These are phyloP conservation scores for Hirundo rustica DNA, from an alignment of 2,797 vertebrate genomes.

Conservation along the genomic window DNA sequence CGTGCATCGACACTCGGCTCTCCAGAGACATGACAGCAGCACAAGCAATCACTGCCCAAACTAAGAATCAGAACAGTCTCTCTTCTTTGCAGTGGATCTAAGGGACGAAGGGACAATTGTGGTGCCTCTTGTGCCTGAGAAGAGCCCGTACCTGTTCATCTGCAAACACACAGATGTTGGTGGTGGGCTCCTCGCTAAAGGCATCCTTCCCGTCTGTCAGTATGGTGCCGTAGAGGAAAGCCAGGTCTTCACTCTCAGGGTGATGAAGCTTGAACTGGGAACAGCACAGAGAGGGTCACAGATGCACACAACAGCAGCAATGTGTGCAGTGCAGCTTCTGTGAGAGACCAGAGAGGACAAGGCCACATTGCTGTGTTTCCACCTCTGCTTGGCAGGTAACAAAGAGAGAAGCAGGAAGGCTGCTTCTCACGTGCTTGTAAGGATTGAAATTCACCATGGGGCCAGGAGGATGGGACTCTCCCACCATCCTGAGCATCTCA, in stretches of 20 bases:
- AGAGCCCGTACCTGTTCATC: constrained; percentile 87
- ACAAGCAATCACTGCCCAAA: not conserved
- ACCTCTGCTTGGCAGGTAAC: not conserved
- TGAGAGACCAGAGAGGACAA: not conserved
- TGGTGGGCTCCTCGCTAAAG: constrained; percentile 84
- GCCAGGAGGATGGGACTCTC: not conserved
- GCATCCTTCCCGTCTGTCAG: constrained; percentile 91
- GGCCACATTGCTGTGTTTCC: not conserved
- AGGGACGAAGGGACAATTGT: not conserved
- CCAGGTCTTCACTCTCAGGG: constrained; percentile 87
- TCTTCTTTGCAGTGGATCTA: not conserved
- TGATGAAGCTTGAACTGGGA: constrained; percentile 88
- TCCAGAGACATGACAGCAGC: not conserved
- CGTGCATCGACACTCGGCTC: not conserved
- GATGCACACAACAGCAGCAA: not conserved
- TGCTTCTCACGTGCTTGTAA: not conserved
- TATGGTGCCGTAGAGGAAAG: constrained; percentile 94
- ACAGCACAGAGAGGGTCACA: not conserved
- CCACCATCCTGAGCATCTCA: rapidly evolving
- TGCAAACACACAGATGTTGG: constrained; percentile 94
- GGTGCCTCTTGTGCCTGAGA: not conserved
- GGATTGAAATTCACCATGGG: not conserved
- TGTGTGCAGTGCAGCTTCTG: not conserved
- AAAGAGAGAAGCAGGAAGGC: not conserved
- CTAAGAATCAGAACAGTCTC: not conserved